These are phyloP conservation scores for Hirtodrosophila confusa DNA, from an alignment of 2,888 invertebrate species.

Conservation along the genomic window DNA sequence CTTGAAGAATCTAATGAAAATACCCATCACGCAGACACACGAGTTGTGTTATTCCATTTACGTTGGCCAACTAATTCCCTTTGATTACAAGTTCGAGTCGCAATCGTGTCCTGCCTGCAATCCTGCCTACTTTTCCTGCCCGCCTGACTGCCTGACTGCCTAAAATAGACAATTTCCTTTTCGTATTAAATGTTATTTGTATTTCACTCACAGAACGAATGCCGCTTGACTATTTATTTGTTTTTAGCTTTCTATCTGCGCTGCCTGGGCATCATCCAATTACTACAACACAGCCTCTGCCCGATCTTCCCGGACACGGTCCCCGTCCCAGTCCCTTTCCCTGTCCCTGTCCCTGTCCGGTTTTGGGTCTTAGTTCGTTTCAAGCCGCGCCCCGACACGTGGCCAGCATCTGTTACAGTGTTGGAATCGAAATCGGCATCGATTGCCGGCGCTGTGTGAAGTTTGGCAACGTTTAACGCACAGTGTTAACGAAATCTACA, in stretches of 20 bases:
- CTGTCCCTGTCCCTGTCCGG: constrained; percentile 3
- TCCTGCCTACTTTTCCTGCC: constrained; percentile 24
- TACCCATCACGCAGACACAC: constrained; percentile 34
- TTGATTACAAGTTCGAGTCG: constrained; percentile 52
- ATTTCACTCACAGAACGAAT: constrained; percentile 73
- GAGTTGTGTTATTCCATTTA: constrained; percentile 8
- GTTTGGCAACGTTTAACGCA: constrained; percentile 67
- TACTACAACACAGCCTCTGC: constrained; percentile 43
- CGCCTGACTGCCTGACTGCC: constrained; percentile 31
- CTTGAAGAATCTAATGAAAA: constrained; percentile 55
- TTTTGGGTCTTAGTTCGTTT: constrained; percentile 14
- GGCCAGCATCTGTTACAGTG: constrained; percentile 77
- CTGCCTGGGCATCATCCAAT: constrained; percentile 67
- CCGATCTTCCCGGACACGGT: constrained; percentile 4
- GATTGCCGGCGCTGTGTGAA: constrained; percentile 52
- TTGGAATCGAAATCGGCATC: constrained; percentile 46
- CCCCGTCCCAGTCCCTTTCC: neutral
- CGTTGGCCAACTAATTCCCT: constrained; percentile 64
- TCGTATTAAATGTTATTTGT: constrained; percentile 79
- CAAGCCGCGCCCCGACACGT: constrained; percentile 62
- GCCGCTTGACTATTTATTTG: constrained; percentile 77
- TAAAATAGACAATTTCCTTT: constrained; percentile 78
- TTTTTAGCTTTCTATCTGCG: constrained; percentile 51
- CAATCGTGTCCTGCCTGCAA: constrained; percentile 15
- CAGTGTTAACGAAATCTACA: constrained; percentile 38